These are phyloP conservation scores for Andrena camellia DNA, from an alignment of 2,888 invertebrate genomes.

Conservation along the genomic window DNA sequence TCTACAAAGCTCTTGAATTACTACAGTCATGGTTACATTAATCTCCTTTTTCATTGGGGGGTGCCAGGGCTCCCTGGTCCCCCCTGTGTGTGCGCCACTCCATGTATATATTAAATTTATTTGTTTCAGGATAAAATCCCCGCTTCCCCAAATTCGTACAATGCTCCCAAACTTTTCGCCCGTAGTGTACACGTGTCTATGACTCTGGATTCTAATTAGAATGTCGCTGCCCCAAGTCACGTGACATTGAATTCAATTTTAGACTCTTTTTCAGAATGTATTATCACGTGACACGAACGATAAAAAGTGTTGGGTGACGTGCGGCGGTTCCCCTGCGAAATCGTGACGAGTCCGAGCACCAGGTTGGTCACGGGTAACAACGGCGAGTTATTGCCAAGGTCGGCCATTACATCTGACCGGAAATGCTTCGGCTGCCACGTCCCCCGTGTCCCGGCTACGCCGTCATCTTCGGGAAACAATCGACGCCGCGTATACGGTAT, in stretches of 20 bases:
- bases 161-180: no score
- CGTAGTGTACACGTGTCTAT: no score
- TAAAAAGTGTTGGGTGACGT: neutral
- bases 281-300: slow-evolving; percentile 2
- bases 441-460: slow-evolving; percentile 24
- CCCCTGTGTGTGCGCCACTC: no score
- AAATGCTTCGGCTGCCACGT: slow-evolving; percentile 66
- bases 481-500: slow-evolving; percentile 38
- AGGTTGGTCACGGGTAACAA: slow-evolving; percentile 35
- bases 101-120: no score
- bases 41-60: no score
- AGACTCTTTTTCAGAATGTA: neutral
- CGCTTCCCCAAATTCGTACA: neutral
- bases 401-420: slow-evolving; percentile 63
- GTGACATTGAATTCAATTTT: neutral
- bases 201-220: neutral
- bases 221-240: neutral
- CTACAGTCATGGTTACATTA: no score
- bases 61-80: no score
- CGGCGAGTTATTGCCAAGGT: slow-evolving; percentile 61
- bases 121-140: no score
- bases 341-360: neutral
- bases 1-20: no score
- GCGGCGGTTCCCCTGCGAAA: neutral
- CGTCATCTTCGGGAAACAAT: slow-evolving; percentile 62